Percentiles rank a stretch among this genome's conserved stretches.
phyloP scores from a whole-genome alignment of 2,888 invertebrate species.

The Stictocephala bisonia region DNA sequence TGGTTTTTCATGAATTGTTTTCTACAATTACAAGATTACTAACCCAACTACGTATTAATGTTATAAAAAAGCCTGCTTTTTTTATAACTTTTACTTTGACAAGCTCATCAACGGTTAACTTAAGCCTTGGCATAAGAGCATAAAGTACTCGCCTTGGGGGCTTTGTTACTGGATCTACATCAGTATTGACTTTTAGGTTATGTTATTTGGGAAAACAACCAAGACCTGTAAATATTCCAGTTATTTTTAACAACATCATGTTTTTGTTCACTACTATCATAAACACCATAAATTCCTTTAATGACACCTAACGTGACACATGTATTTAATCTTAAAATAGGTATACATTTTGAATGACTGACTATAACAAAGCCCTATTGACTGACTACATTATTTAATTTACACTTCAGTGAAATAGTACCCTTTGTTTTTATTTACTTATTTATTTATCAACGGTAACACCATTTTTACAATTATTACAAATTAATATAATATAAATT shows the following conservation, averaged over 20 bases:
- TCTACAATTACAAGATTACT: too few relatives aligned
- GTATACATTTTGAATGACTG: conserved; percentile 3
- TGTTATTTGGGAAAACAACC: not conserved
- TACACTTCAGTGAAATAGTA: not conserved
- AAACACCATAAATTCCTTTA: not conserved
- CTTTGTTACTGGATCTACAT: not conserved
- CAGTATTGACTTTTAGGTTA: not conserved
- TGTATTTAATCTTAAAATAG: conserved; percentile 1
- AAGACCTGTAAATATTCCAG: not conserved
- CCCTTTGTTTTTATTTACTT: conserved; percentile 21
- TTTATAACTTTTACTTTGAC: not conserved
- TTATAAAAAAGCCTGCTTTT: not conserved
- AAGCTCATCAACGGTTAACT: not conserved
- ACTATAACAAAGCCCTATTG: conserved; percentile 12
- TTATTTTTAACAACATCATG: too few relatives aligned
- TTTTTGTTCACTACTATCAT: not conserved
- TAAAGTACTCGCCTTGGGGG: conserved; percentile 18
- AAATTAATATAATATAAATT: too few relatives aligned
- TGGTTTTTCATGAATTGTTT: too few relatives aligned
- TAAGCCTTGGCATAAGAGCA: not conserved
- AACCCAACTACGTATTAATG: conserved; percentile 22
- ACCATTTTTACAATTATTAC: too few relatives aligned
- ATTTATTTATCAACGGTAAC: too few relatives aligned
- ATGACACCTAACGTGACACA: conserved; percentile 11
- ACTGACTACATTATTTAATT: not conserved